Percentiles rank a stretch among this genome's conserved stretches.
phyloP scores from a whole-genome alignment of 2,888 invertebrate species.

The Cataglyphis altisquamis region DNA sequence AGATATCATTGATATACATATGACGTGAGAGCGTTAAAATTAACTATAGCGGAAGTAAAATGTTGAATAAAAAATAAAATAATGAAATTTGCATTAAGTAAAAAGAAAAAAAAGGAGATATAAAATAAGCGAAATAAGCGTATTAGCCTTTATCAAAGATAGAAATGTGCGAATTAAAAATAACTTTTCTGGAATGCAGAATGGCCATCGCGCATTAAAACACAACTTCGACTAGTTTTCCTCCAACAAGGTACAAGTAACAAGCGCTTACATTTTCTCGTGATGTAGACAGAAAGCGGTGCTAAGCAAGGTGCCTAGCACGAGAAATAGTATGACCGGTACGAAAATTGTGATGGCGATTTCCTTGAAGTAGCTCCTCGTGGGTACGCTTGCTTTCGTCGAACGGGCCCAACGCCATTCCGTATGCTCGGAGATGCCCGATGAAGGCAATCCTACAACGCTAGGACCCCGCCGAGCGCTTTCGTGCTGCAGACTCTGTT shows the following conservation, averaged over 20 bases:
- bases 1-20: background rate
- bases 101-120: background rate
- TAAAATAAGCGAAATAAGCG: background rate
- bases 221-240: constrained; percentile 1
- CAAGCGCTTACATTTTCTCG: constrained; percentile 91
- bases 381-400: constrained; percentile 88
- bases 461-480: constrained; percentile 83
- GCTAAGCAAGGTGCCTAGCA: constrained; percentile 90
- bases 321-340: constrained; percentile 90
- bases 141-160: background rate
- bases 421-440: constrained; percentile 82
- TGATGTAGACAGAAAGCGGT: constrained; percentile 92
- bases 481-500: constrained; percentile 77
- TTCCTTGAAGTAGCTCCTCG: constrained; percentile 90
- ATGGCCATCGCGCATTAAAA: background rate
- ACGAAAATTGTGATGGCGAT: constrained; percentile 91
- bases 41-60: background rate
- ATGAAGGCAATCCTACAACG: constrained; percentile 79
- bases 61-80: background rate
- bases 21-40: background rate
- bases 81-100: background rate
- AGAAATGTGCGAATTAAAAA: constrained; percentile 9
- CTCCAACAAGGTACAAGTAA: background rate
- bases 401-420: constrained; percentile 90
- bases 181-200: constrained; percentile 9